Conservation (phyloP, 2,113 vertebrate species). For the Gobio gobio region DNA sequence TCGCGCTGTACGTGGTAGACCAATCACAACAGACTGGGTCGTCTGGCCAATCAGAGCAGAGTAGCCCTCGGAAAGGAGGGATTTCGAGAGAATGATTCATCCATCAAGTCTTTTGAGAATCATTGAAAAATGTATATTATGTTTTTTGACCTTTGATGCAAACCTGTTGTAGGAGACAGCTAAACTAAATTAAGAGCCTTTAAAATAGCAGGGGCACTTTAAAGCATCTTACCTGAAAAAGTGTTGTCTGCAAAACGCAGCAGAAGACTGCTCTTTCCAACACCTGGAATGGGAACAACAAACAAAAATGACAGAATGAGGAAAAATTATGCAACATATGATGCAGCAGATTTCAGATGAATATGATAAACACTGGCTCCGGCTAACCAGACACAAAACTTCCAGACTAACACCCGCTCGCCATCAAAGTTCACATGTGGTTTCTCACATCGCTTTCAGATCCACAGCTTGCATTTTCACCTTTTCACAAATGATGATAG, state of each 20-base stretch:
- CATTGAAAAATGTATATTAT: no score
- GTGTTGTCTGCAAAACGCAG: slow-evolving; percentile 98
- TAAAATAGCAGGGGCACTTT: no score
- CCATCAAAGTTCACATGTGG: neutral
- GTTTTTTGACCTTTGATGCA: no score
- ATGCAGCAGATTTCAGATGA: neutral
- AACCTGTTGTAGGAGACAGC: no score
- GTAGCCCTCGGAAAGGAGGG: no score
- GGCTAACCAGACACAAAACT: neutral
- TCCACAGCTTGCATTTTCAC: neutral
- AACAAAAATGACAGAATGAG: neutral
- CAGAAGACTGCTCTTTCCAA: slow-evolving; percentile 98
- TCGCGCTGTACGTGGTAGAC: no score
- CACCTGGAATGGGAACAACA: slow-evolving; percentile 78
- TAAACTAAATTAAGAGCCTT: no score
- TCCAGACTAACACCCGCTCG: neutral
- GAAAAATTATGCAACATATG: neutral
- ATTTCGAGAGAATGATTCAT: no score
- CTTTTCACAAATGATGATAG: neutral
- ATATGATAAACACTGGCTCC: neutral
- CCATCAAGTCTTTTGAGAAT: no score
- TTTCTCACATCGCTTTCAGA: neutral
- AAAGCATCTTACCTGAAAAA: slow-evolving; percentile 88
- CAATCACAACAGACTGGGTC: no score
- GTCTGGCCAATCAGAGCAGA: no score